phyloP scores from a whole-genome alignment of 2,113 vertebrate species.

The Chroicocephalus ridibundus region DNA sequence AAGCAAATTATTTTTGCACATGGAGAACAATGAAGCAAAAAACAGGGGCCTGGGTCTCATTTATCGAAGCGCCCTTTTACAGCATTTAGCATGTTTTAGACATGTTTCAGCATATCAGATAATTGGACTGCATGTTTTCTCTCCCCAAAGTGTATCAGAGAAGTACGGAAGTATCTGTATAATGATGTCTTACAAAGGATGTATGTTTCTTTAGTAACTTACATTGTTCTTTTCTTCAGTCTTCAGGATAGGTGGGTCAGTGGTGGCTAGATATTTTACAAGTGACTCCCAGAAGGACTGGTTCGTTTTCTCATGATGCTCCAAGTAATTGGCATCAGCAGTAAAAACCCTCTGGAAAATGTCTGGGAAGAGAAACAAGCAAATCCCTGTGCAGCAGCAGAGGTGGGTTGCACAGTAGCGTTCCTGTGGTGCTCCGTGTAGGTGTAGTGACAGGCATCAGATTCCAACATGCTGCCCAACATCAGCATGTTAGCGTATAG shows the following conservation, averaged over 20 bases:
- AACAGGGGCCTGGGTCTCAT: not conserved
- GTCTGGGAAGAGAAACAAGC: not conserved
- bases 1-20: not conserved
- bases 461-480: not conserved
- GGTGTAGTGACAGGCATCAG: not conserved
- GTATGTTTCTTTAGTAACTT: not conserved
- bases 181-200: not conserved
- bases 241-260: conserved; percentile 27
- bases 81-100: not conserved
- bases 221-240: conserved; percentile 53
- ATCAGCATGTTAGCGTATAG: fast-evolving
- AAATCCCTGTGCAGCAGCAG: not conserved
- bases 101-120: not conserved
- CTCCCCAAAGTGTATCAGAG: not conserved
- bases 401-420: not conserved
- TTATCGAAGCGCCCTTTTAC: not conserved
- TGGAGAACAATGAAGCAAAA: not conserved
- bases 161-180: not conserved
- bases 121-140: not conserved
- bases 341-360: conserved; percentile 35
- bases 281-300: conserved; percentile 46
- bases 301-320: conserved; percentile 8
- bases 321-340: conserved; percentile 41
- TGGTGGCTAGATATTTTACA: conserved; percentile 24
- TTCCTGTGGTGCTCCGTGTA: not conserved